Conservation (phyloP, 64 coral and sea anemone species). For the Cladopsammia gracilis region DNA sequence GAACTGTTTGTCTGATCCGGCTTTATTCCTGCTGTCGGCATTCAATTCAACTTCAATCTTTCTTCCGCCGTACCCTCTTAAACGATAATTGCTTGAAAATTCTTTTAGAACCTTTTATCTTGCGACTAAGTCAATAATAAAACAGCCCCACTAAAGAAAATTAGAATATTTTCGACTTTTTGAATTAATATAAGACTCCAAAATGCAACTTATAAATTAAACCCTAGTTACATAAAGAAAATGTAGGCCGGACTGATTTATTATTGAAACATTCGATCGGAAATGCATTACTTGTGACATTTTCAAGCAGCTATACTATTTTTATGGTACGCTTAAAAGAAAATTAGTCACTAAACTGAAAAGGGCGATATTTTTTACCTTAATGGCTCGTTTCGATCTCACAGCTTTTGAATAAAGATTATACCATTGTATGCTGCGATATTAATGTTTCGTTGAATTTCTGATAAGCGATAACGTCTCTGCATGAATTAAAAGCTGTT, state of each 20-base stretch:
- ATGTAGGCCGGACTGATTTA: no score
- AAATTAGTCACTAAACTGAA: not conserved
- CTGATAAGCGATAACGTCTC: not conserved
- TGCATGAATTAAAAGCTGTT: not conserved
- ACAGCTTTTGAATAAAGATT: not conserved
- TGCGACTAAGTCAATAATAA: slow-evolving; percentile 10
- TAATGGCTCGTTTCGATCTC: not conserved
- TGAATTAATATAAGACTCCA: not conserved
- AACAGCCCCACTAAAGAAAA: not conserved
- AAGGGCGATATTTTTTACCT: not conserved
- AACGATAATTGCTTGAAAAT: slow-evolving; percentile 30
- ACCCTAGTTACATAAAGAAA: not conserved
- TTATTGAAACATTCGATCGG: not conserved
- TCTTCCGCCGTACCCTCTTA: slow-evolving; percentile 23
- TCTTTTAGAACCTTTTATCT: slow-evolving; percentile 39
- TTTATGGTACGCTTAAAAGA: no score
- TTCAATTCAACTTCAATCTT: slow-evolving; percentile 41
- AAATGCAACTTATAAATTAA: not conserved
- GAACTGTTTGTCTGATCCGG: slow-evolving; percentile 1
- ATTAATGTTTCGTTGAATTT: not conserved
- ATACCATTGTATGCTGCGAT: not conserved
- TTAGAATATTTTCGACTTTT: not conserved
- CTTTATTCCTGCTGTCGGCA: slow-evolving; percentile 36
- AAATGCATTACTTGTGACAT: not conserved
- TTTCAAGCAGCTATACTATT: not conserved